Evolutionary conservation across 2,113 vertebrate genomes (phyloP), one percentile per base, ranked within the genome.

Genomic region (Choloepus hoffmanni): DNA sequence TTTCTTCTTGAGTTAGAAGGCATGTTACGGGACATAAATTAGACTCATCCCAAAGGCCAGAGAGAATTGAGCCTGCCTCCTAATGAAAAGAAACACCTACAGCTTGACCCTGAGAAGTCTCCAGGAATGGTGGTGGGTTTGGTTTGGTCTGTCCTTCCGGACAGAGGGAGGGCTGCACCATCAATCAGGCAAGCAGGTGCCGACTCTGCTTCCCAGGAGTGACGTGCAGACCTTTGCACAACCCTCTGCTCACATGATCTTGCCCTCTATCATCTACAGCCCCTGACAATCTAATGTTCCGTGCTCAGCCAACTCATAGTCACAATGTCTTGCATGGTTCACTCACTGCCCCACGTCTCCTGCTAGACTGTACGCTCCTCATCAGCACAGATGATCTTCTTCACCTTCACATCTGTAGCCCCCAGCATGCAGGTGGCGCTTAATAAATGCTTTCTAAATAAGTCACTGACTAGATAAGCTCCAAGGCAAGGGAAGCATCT

Each of bases 141-240:
- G 70, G 26, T 10, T 72, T 3, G 0, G 16, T 33, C 45, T 23
- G 33, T 7, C 48, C 62, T 50, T 18, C 9, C 0, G 9, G 23
- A 48, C 26, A 2, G 30, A 43, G 65, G 53, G 0, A 43, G 65
- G 53, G 0, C 5, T 13, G 0, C 10, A 0, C 0, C 1, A 0
- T 15, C 33, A 48, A 33, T 23, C 28, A 55, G 28, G 13, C n/a
- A 67, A 14, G 58, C 21, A 11, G 0, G 2, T 7, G 13, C 67
- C 28, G 24, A 62, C 19, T 43, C 5, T 15, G 14, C 74, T 87
- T 53, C 28, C 77, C 15, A 14, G 11, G 43, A 58, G 10, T 36
- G 16, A 10, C 21, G 24, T 9, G 36, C 23, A 4, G 21, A 26
- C 21, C 43, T 68, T 48, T 62, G 18, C 18, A 7, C 53, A 63